Base-by-base conservation (phyloP, 2,888 invertebrate genomes). In the Bedellia somnulentella region DNA sequence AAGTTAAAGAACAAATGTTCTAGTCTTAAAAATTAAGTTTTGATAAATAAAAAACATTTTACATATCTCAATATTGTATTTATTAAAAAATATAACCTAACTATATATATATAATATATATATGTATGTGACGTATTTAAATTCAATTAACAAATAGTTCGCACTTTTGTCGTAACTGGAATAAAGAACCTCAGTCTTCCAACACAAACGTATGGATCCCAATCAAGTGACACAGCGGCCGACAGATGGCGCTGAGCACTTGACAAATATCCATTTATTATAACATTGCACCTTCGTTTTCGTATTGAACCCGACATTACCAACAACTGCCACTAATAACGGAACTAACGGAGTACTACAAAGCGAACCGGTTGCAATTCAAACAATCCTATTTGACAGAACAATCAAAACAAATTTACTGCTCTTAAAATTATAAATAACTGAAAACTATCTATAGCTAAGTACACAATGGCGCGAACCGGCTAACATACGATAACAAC, bases 1-100 rank as follows among this genome's bases (percentile, higher is more conserved):
- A n/a, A n/a, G n/a, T n/a, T n/a, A n/a, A n/a, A n/a, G n/a, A n/a
- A n/a, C n/a, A n/a, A n/a, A n/a, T n/a, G n/a, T n/a, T n/a, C n/a
- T n/a, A n/a, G n/a, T n/a, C n/a, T n/a, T n/a, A n/a, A n/a, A n/a
- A n/a, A n/a, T n/a, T n/a, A n/a, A n/a, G n/a, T n/a, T n/a, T n/a
- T n/a, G n/a, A n/a, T n/a, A 18, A 18, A 18, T 5, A 18, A 18
- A 18, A 18, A 40, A 37, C 66, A 63, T 68, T 66, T 70, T 71
- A 73, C 71, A 73, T 73, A 73, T 73, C 63, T 73, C 73, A 75
- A 73, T 75, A 71, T 73, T 71, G 71, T 73, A 71, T 71, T 73
- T 75, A 73, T 73, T 73, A 73, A 73, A 75, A 75, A 75, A 75
- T 73, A 75, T 75, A 75, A 73, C 73, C 73, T 75, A 73, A 68